These are phyloP conservation scores for Petroica traversi DNA, from an alignment of 2,113 vertebrate genomes.

Conservation along the genomic window DNA sequence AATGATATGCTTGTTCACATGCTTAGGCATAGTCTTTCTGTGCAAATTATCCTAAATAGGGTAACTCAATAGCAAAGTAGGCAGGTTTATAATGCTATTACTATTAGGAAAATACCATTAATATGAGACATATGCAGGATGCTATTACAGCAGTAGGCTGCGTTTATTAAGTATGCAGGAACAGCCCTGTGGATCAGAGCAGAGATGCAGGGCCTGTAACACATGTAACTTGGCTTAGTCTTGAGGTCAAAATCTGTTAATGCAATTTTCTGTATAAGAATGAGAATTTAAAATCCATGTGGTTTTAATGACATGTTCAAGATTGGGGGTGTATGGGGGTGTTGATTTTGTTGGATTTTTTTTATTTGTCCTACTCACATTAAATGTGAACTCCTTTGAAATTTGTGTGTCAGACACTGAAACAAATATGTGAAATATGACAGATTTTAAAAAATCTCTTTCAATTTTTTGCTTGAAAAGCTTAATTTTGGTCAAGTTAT, in stretches of 20 bases:
- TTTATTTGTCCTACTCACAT: not conserved
- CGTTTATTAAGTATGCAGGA: not conserved
- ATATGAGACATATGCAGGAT: conserved; percentile 71
- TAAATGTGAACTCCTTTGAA: not conserved
- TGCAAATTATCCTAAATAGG: conserved; percentile 43
- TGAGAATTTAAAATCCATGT: conserved; percentile 57
- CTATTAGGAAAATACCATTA: conserved; percentile 71
- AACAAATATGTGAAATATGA: not conserved
- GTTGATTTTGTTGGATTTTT: not conserved
- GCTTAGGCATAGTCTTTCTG: conserved; percentile 27
- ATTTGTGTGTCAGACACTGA: not conserved
- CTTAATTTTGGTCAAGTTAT: conserved; percentile 8
- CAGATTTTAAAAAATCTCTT: not conserved
- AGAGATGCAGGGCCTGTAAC: conserved; percentile 25
- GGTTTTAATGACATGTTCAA: conserved; percentile 56
- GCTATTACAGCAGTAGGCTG: conserved; percentile 45
- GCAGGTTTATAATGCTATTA: conserved; percentile 53
- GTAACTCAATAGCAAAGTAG: conserved; percentile 63
- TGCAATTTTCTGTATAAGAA: conserved; percentile 67
- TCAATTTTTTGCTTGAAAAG: conserved; percentile 19
- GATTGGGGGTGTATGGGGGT: not conserved
- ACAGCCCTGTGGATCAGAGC: not conserved
- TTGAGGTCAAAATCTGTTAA: conserved; percentile 70
- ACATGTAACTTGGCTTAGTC: conserved; percentile 48
- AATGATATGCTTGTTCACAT: conserved; percentile 27